phyloP scores from a whole-genome alignment of 2,888 invertebrate species.

The Tachina grossa region DNA sequence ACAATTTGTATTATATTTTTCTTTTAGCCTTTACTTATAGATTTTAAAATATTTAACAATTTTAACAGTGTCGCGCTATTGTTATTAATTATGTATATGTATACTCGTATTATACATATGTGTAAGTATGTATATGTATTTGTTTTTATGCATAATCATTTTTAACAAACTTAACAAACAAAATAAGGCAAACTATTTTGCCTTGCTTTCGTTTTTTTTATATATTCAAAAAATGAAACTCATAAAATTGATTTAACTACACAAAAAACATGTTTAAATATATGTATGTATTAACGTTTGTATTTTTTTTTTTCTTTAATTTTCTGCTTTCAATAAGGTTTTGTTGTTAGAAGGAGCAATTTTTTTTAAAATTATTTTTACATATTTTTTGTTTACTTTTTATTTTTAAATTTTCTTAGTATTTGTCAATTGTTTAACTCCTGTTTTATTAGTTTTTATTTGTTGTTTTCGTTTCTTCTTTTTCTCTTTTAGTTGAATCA shows the following conservation, averaged over 20 bases:
- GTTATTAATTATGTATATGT: constrained; percentile 6
- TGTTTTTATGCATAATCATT: constrained; percentile 33
- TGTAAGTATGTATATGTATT: background rate
- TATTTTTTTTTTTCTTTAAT: constrained; percentile 12
- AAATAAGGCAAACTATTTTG: constrained; percentile 46
- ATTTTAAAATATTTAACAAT: constrained; percentile 52
- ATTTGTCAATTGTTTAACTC: constrained; percentile 58
- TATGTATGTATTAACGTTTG: constrained; percentile 15
- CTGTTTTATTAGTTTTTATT: constrained; percentile 34
- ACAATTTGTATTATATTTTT: constrained; percentile 54
- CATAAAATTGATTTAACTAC: constrained; percentile 58
- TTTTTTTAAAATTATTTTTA: constrained; percentile 32
- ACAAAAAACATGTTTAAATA: constrained; percentile 42
- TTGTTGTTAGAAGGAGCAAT: constrained; percentile 43
- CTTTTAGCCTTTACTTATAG: background rate
- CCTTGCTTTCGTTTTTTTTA: constrained; percentile 35
- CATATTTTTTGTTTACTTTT: constrained; percentile 6
- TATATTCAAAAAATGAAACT: constrained; percentile 36
- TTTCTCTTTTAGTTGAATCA: constrained; percentile 21
- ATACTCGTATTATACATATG: no score
- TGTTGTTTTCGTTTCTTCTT: constrained; percentile 16
- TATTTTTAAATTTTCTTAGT: constrained; percentile 33
- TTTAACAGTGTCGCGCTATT: constrained; percentile 49
- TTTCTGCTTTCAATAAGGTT: constrained; percentile 24
- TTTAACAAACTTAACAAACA: constrained; percentile 46